Percentiles rank a stretch among this genome's conserved stretches.
Conservation (phyloP, 2,113 vertebrate species). For the Proterorhinus semilunaris region DNA sequence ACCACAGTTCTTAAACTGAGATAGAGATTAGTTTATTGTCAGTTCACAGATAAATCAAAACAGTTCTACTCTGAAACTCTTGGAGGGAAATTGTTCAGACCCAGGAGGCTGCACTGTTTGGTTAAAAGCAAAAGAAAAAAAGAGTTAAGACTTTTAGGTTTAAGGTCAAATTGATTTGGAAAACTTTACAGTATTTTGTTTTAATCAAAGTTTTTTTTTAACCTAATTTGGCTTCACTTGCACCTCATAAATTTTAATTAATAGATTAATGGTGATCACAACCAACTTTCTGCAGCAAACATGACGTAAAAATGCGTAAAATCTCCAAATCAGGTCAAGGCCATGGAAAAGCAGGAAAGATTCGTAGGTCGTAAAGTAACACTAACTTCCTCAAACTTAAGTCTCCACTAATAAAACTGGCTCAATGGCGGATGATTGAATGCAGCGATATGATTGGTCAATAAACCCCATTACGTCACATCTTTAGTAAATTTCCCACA, state of each 20-base stretch:
- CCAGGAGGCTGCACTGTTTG: conserved; percentile 48
- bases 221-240: too few relatives aligned
- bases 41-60: too few relatives aligned
- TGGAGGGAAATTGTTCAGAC: background rate
- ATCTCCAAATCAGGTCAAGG: conserved; percentile 55
- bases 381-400: conserved; percentile 36
- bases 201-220: too few relatives aligned
- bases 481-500: background rate
- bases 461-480: background rate
- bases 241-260: too few relatives aligned
- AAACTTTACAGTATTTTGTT: background rate
- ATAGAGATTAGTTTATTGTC: too few relatives aligned
- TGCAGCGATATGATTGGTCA: conserved; percentile 36
- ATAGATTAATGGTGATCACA: too few relatives aligned
- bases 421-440: conserved; percentile 29
- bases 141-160: conserved; percentile 59
- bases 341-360: conserved; percentile 57
- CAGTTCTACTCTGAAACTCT: too few relatives aligned
- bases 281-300: too few relatives aligned
- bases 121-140: conserved; percentile 56
- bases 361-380: conserved; percentile 41
- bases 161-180: conserved; percentile 36
- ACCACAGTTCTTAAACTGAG: too few relatives aligned
- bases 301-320: too few relatives aligned
- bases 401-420: conserved; percentile 18